Conservation (phyloP, 2,113 vertebrate species). For the Ptyas mucosa region DNA sequence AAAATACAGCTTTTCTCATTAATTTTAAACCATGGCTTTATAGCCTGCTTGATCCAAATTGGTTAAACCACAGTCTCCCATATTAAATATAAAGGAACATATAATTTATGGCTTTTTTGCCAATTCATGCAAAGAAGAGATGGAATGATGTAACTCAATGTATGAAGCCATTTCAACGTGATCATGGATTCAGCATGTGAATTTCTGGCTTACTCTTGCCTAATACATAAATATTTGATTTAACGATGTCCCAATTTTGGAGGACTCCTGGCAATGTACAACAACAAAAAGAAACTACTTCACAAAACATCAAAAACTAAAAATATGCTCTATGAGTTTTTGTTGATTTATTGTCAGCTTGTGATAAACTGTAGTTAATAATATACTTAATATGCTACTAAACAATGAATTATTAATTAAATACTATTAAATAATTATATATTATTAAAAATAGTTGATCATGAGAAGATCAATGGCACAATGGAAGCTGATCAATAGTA, state of each 20-base stretch:
- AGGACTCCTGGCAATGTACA: not conserved
- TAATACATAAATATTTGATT: not conserved
- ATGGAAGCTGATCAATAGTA: too few relatives aligned
- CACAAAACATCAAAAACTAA: not conserved
- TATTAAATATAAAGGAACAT: not conserved
- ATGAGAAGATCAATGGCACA: too few relatives aligned
- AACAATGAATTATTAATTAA: too few relatives aligned
- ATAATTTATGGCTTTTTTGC: not conserved
- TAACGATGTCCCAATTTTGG: not conserved
- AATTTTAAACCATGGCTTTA: not conserved
- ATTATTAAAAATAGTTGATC: too few relatives aligned
- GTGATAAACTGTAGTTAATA: not conserved
- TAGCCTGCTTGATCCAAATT: not conserved
- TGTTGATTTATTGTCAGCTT: not conserved
- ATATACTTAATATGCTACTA: not conserved
- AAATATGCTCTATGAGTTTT: too few relatives aligned
- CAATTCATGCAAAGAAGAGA: not conserved
- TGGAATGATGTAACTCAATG: not conserved
- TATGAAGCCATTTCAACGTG: not conserved
- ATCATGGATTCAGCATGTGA: not conserved
- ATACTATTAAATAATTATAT: too few relatives aligned
- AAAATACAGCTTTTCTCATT: not conserved
- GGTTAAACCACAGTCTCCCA: not conserved
- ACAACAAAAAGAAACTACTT: not conserved
- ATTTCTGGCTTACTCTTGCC: not conserved